A percentile compares a stretch with the other conserved stretches of the same genome.
phyloP scores from a whole-genome alignment of 2,113 vertebrate species.

The Fulmarus glacialis region DNA sequence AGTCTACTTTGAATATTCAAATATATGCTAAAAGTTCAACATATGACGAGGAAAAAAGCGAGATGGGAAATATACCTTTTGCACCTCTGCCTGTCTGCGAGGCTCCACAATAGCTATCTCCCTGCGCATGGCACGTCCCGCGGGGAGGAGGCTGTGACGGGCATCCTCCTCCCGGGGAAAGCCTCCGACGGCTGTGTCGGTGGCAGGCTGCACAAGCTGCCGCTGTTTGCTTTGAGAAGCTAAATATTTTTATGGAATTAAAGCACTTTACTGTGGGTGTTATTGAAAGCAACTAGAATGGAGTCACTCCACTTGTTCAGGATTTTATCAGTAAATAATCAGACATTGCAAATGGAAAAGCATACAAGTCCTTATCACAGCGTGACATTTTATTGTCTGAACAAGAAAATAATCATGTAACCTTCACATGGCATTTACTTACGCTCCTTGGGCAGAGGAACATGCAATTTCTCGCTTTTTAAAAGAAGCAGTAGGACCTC shows the following conservation, averaged over 20 bases:
- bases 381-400: background rate
- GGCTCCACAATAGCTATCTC: background rate
- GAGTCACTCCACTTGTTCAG: background rate
- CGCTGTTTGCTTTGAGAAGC: background rate
- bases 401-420: background rate
- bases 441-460: background rate
- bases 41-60: rapidly evolving
- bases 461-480: background rate
- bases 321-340: background rate
- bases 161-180: background rate
- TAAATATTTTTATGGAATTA: background rate
- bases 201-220: background rate
- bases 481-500: background rate
- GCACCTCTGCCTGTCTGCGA: background rate
- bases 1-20: background rate
- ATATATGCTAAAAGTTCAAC: background rate
- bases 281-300: background rate
- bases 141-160: background rate
- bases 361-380: background rate
- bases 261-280: background rate
- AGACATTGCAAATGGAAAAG: constrained; percentile 28
- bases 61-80: background rate
- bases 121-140: rapidly evolving
- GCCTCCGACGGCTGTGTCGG: rapidly evolving
- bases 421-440: constrained; percentile 24